Evolutionary conservation across 2,797 vertebrate species (phyloP), one percentile per base, ranked within the genome.

Genomic region (Neomorphus geoffroyi): DNA sequence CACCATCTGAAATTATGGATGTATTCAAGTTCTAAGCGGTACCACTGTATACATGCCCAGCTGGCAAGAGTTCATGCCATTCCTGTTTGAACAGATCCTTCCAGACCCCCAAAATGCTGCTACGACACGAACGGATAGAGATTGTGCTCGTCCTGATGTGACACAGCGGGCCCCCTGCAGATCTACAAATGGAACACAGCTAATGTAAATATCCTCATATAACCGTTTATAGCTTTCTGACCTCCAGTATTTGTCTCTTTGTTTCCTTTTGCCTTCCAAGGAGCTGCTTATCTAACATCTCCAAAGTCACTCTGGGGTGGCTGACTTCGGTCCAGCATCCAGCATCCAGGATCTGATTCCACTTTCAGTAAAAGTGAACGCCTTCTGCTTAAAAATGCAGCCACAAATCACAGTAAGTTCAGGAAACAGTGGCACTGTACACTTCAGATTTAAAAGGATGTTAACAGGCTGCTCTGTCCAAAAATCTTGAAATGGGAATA

Each of bases 201-300:
- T 90, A 92, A 83, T 74, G 66, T 79, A 93, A 96, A 94, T 84
- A 91, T 88, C 64, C 80, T 91, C 78, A 61, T 86, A 86, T 66
- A 60, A 81, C 46, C 60, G 74, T 90, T 88, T 81, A 74, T 90
- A 83, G 79, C 80, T 95, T 93, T 94, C 67, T 91, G 85, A 90
- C 88, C 90, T 87, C 48, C 48, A 26, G 35, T 96, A 61, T 92
- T 94, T 96, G n/a, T 94, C 45, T 78, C 35, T 82, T 70, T 90
- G 26, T 92, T 96, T 94, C 70, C n/a, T 92, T 54, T 95, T 94
- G 86, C 58, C 24, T 77, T 91, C 69, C 90, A 88, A 94, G 90
- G 17, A 78, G 12, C 15, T 82, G 73, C 70, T 94, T 94, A 97
- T 95, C 87, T 96, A 94, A 92, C 66, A 92, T 94, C 43, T 96